Base-by-base conservation (phyloP, 2,113 vertebrate genomes). In the Oenanthe melanoleuca region DNA sequence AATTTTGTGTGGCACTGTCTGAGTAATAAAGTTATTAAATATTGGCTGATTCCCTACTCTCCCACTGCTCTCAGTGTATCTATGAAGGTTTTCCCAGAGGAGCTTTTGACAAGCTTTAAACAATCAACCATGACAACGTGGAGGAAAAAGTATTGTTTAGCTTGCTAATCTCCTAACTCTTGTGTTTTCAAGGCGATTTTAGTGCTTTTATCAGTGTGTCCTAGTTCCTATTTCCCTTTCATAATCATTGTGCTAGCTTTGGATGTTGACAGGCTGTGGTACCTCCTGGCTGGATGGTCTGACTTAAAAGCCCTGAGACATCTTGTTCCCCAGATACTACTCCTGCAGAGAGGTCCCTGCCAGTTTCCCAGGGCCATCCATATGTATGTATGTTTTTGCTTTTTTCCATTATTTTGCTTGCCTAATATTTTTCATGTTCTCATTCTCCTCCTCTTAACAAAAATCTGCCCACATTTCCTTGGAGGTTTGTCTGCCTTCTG, bases 1-100 rank as follows among this genome's bases (percentile, higher is more conserved):
- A 86, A 71, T 82, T 95, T 86, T 2, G 2, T 44, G 33, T 55
- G 22, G 49, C 65, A 31, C 55, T 86, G 47, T 71, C 61, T 93
- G 70, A 85, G 63, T 86, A 93, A 94, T 94, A 86, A 93, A 88
- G 73, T 69, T 89, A 84, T 92, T 93, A 95, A 95, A 94, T 95
- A 94, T 91, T 94, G 96, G 91, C 94, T 78, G 88, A 59, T 90
- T 94, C 47, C 37, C 33, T 45, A 50, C 70, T 95, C 38, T 92
- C 60, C 55, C 33, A n/a, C 59, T 81, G 86, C 73, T 95, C 69
- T 81, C 84, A 63, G 61, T 44, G 1, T 73, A 75, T 86, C 86
- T 74, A 6, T 1, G 42, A 45, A 94, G 79, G 37, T 11, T 79
- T 93, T 91, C 92, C 89, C 84, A 79, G 80, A 85, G 92, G 95